Percentiles rank a stretch among this genome's conserved stretches.
These are phyloP conservation scores for Phrixothrix hirtus DNA, from an alignment of 2,888 invertebrate genomes.

Conservation along the genomic window DNA sequence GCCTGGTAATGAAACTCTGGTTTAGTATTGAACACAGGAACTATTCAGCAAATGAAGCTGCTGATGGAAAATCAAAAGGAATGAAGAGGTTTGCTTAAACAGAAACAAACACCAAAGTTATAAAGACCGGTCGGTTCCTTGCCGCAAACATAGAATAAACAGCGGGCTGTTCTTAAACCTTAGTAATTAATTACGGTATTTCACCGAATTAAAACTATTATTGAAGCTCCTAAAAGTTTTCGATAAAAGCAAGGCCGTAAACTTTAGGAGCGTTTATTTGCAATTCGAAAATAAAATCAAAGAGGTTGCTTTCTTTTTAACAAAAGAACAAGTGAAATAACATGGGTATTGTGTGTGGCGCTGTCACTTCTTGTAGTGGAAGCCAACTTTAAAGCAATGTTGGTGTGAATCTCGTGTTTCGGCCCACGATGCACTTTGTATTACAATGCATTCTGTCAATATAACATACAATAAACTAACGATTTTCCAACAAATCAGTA, in stretches of 20 bases:
- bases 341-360: constrained; percentile 31
- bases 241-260: constrained; percentile 25
- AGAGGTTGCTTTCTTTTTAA: constrained; percentile 15
- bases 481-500: constrained; percentile 21
- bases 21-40: constrained; percentile 49
- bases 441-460: constrained; percentile 27
- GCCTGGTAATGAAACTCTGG: constrained; percentile 52
- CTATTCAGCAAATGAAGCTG: constrained; percentile 55
- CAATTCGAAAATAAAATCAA: constrained; percentile 8
- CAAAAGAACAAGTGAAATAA: constrained; percentile 25
- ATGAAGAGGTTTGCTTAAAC: constrained; percentile 54
- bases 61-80: constrained; percentile 56
- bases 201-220: constrained; percentile 50
- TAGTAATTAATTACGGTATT: constrained; percentile 53
- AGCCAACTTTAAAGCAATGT: constrained; percentile 26
- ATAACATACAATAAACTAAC: constrained; percentile 27
- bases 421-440: constrained; percentile 28
- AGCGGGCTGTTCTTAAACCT: constrained; percentile 45
- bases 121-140: constrained; percentile 49
- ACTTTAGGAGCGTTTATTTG: constrained; percentile 6
- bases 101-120: constrained; percentile 55
- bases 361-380: constrained; percentile 28
- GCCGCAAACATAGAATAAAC: constrained; percentile 50
- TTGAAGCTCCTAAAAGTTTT: constrained; percentile 43
- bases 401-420: constrained; percentile 28